A percentile compares a stretch with the other conserved stretches of the same genome.
phyloP scores from a whole-genome alignment of 2,797 vertebrate genomes.

The Paedocypris micromegethes region DNA sequence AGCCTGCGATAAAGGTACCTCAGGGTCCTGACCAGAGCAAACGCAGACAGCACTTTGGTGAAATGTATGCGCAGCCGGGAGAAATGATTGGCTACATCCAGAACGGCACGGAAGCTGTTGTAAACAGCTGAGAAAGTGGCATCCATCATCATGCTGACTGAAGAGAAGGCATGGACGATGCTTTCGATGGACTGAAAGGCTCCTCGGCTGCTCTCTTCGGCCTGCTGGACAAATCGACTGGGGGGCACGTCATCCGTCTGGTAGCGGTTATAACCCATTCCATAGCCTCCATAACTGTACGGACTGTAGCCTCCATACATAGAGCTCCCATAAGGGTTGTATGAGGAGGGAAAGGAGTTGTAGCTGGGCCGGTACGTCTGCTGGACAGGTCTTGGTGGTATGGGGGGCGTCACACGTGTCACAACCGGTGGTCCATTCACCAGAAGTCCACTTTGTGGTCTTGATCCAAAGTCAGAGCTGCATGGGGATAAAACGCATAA shows the following conservation, averaged over 20 bases:
- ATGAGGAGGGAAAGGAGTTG: conserved; percentile 75
- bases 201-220: conserved; percentile 92
- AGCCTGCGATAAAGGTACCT: conserved; percentile 82
- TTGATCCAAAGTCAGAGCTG: conserved; percentile 74
- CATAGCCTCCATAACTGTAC: conserved; percentile 67
- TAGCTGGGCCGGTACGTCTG: conserved; percentile 82
- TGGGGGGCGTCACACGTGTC: conserved; percentile 78
- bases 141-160: conserved; percentile 98
- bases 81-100: conserved; percentile 96
- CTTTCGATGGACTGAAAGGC: conserved; percentile 98
- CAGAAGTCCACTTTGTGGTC: conserved; percentile 55
- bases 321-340: conserved; percentile 75
- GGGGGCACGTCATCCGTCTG: conserved; percentile 76
- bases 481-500: conserved; percentile 56
- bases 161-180: conserved; percentile 94
- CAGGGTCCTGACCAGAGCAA: conserved; percentile 89
- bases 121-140: conserved; percentile 96
- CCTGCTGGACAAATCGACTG: conserved; percentile 93
- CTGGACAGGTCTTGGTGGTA: conserved; percentile 80
- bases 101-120: conserved; percentile 93
- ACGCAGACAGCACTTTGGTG: conserved; percentile 90
- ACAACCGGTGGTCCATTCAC: conserved; percentile 65
- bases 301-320: conserved; percentile 85
- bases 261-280: conserved; percentile 79
- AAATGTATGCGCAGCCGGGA: conserved; percentile 90